Conservation (phyloP, 2,113 vertebrate species). For the Micromys minutus region DNA sequence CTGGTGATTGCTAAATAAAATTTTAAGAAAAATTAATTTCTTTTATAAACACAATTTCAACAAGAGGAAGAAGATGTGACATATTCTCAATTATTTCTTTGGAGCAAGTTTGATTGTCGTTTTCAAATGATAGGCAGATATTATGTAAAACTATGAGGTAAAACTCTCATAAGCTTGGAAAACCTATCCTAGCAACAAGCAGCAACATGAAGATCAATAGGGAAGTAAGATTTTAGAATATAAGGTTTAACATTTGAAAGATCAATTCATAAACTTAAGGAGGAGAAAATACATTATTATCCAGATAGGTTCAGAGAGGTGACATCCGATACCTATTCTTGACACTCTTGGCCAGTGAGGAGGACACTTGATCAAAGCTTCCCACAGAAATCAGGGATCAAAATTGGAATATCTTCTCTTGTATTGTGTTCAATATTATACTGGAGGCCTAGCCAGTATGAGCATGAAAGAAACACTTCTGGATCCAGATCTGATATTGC, state of each 20-base stretch:
- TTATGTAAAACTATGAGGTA: too few relatives aligned
- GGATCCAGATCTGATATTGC: background rate
- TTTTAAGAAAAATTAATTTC: background rate
- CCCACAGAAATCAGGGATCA: background rate
- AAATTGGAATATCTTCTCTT: accelerated
- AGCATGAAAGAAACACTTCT: background rate
- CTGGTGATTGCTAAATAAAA: background rate
- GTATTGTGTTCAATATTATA: accelerated
- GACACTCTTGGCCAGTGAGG: background rate
- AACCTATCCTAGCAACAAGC: background rate
- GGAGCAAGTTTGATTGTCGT: background rate
- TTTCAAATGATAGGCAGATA: background rate
- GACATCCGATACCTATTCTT: too few relatives aligned
- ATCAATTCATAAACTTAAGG: background rate
- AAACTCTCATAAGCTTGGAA: background rate
- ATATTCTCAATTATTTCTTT: background rate
- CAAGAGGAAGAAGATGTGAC: background rate
- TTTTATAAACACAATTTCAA: background rate
- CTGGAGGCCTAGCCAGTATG: background rate
- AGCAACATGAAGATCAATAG: background rate
- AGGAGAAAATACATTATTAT: background rate
- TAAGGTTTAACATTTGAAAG: background rate
- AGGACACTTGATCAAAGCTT: background rate
- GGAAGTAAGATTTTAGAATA: background rate
- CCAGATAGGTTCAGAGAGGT: background rate